phyloP scores from a whole-genome alignment of 2,888 invertebrate species.

The Teinopalpus imperialis region DNA sequence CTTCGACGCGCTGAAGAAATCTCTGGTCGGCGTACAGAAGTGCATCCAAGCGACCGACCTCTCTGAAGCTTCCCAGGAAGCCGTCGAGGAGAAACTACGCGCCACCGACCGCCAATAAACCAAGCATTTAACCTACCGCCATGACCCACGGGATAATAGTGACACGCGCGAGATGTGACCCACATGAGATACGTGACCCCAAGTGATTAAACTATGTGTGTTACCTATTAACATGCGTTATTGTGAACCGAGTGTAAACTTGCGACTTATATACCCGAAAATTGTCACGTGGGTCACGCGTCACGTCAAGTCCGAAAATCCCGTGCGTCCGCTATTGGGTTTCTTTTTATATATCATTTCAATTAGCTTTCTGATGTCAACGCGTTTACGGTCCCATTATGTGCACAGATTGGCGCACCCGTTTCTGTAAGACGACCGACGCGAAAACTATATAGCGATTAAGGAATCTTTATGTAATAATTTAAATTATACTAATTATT shows the following conservation, averaged over 20 bases:
- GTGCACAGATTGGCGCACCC: conserved; percentile 48
- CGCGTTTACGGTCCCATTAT: conserved; percentile 31
- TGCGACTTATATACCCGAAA: no score
- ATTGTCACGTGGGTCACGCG: conserved; percentile 9
- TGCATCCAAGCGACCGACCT: conserved; percentile 98
- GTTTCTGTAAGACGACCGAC: conserved; percentile 38
- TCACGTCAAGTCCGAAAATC: conserved; percentile 6
- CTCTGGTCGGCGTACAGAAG: conserved; percentile 97
- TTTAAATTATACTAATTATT: conserved; percentile 80
- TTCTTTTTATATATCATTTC: conserved; percentile 51
- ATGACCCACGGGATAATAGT: no score
- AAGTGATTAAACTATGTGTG: no score
- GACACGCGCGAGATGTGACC: conserved; percentile 23
- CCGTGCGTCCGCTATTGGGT: conserved; percentile 27
- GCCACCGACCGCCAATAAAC: conserved; percentile 95
- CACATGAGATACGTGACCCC: conserved; percentile 8
- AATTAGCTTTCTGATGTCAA: conserved; percentile 34
- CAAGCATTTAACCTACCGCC: conserved; percentile 49
- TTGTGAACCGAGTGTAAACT: no score
- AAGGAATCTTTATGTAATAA: conserved; percentile 74
- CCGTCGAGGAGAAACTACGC: conserved; percentile 96
- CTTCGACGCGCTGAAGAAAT: conserved; percentile 98
- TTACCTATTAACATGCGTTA: no score
- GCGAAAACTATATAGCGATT: conserved; percentile 44
- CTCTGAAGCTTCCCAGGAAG: conserved; percentile 96